These are phyloP conservation scores for Heliocidaris tuberculata DNA, from an alignment of 35 echinoderm and acorn worm genomes.

Conservation along the genomic window DNA sequence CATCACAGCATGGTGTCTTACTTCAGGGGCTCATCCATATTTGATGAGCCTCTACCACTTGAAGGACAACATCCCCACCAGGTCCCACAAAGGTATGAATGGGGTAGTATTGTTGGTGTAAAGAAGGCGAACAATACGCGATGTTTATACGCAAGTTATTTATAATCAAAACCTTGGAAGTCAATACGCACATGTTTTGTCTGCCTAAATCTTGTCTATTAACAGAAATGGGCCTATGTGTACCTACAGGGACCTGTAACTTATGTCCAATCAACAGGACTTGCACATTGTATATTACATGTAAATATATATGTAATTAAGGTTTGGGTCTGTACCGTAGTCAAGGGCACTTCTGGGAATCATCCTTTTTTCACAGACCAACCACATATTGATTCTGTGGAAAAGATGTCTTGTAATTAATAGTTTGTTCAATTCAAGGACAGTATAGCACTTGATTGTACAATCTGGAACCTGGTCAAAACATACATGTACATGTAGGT, in stretches of 20 bases:
- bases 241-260: not conserved
- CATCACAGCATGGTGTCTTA: slow-evolving; percentile 25
- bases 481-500: not conserved
- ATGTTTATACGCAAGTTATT: not conserved
- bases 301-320: too few species aligned
- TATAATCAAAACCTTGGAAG: not conserved
- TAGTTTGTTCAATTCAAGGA: not conserved
- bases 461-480: not conserved
- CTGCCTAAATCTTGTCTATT: not conserved
- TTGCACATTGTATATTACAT: not conserved
- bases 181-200: not conserved
- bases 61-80: not conserved
- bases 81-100: not conserved
- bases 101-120: slow-evolving; percentile 6
- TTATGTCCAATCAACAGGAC: not conserved
- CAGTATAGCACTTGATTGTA: not conserved
- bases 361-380: not conserved
- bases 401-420: not conserved
- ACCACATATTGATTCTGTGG: not conserved
- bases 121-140: not conserved
- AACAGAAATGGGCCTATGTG: not conserved
- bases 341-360: not conserved
- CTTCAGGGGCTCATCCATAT: slow-evolving; percentile 34
- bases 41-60: not conserved
- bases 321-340: not conserved